These are phyloP conservation scores for Drosophila asahinai DNA, from an alignment of 1,140 invertebrate species.

Conservation along the genomic window DNA sequence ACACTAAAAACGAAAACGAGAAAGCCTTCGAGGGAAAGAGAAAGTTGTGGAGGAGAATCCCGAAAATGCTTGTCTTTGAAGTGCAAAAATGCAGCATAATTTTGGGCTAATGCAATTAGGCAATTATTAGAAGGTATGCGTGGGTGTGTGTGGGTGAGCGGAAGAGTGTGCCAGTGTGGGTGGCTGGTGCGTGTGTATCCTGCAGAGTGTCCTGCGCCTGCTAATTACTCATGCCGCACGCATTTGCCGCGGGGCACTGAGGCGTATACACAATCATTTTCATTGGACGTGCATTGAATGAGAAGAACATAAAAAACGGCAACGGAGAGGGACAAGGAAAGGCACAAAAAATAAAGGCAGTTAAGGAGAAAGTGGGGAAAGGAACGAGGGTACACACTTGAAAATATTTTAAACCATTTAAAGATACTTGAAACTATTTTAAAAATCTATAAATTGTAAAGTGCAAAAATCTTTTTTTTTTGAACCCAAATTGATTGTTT, in stretches of 20 bases:
- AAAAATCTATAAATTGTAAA: too few species aligned
- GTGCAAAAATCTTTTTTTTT: too few species aligned
- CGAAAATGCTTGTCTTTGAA: constrained; percentile 61
- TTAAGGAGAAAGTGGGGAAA: not conserved
- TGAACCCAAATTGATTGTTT: not conserved
- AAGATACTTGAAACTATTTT: not conserved
- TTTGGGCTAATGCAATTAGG: constrained; percentile 78
- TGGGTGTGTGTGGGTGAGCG: not conserved
- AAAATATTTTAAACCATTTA: not conserved
- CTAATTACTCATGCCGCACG: constrained; percentile 81
- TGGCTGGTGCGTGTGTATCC: constrained; percentile 31
- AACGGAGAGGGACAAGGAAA: constrained; percentile 8
- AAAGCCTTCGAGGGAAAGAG: constrained; percentile 29
- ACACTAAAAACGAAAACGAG: constrained; percentile 4
- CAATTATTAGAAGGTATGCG: constrained; percentile 60
- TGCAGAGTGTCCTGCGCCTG: constrained; percentile 54
- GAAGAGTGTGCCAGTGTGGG: constrained; percentile 10
- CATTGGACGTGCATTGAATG: constrained; percentile 76
- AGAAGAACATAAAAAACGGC: constrained; percentile 8
- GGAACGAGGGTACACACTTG: not conserved
- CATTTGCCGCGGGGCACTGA: constrained; percentile 75
- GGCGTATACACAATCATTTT: constrained; percentile 83
- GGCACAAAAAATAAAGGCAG: constrained; percentile 20
- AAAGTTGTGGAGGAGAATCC: constrained; percentile 46
- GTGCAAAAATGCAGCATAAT: constrained; percentile 80